phyloP scores from a whole-genome alignment of 1,140 invertebrate species.

The Contarinia nasturtii region DNA sequence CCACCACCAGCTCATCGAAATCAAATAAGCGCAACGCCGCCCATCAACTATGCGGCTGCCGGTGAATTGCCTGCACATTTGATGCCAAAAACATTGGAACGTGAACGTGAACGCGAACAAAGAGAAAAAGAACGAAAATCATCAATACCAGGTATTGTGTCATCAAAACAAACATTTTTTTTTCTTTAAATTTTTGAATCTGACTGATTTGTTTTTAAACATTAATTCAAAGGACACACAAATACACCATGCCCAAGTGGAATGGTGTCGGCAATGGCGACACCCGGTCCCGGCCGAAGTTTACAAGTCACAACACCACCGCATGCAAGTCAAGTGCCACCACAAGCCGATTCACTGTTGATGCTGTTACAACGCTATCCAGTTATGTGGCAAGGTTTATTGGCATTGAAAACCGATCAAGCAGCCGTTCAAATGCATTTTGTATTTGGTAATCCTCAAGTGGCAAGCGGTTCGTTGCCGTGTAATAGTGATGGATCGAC shows the following conservation, averaged over 20 bases:
- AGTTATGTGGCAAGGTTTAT: constrained; percentile 88
- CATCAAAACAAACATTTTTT: neutral
- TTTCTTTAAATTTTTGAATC: neutral
- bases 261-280: constrained; percentile 5
- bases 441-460: constrained; percentile 77
- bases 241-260: constrained; percentile 6
- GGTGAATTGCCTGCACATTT: constrained; percentile 2
- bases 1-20: constrained; percentile 43
- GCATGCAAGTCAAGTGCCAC: constrained; percentile 49
- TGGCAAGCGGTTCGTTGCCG: constrained; percentile 66
- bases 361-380: constrained; percentile 71
- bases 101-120: constrained; percentile 15
- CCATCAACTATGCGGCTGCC: constrained; percentile 8
- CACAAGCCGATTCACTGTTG: constrained; percentile 57
- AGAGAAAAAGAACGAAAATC: constrained; percentile 6
- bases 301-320: constrained; percentile 43
- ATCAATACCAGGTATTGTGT: constrained; percentile 5
- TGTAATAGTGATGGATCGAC: constrained; percentile 60
- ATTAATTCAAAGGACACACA: constrained; percentile 5
- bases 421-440: constrained; percentile 97
- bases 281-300: constrained; percentile 25
- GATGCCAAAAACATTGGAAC: constrained; percentile 1
- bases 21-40: constrained; percentile 24
- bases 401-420: constrained; percentile 90
- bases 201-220: no score